Conservation (phyloP, 2,797 vertebrate species). For the Gallinago stenura region DNA sequence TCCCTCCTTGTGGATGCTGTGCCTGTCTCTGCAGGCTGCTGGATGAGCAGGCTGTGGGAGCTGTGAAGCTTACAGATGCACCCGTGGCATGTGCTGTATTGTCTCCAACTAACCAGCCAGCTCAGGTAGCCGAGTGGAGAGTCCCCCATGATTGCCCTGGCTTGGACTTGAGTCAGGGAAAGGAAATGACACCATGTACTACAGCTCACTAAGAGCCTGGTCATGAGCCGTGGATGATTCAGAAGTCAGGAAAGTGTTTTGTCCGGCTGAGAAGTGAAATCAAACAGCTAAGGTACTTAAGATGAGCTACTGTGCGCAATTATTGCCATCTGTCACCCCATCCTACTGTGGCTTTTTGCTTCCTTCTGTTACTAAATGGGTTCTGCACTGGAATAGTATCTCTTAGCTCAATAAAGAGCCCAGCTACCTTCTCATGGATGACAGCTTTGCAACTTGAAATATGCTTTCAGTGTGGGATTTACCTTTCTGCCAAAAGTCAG, state of each 20-base stretch:
- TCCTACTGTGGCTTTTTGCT: slow-evolving; percentile 17
- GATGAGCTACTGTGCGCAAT: background rate
- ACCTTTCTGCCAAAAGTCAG: slow-evolving; percentile 7
- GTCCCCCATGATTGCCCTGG: background rate
- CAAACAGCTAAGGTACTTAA: slow-evolving; percentile 32
- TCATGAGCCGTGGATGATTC: background rate
- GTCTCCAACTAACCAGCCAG: background rate
- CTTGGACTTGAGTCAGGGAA: background rate
- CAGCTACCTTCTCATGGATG: background rate
- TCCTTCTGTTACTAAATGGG: slow-evolving; percentile 1
- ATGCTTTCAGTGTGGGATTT: background rate
- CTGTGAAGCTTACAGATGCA: background rate
- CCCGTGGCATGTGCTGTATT: background rate
- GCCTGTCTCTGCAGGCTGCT: background rate
- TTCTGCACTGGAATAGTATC: background rate
- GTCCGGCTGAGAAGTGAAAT: slow-evolving; percentile 39
- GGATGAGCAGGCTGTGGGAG: background rate
- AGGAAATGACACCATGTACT: background rate
- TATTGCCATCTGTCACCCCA: slow-evolving; percentile 31
- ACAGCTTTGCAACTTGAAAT: slow-evolving; percentile 26
- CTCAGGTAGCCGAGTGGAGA: background rate
- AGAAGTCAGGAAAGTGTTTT: slow-evolving; percentile 11
- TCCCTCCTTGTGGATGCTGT: background rate
- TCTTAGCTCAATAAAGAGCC: background rate
- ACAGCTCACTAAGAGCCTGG: background rate